These are phyloP conservation scores for Nymphalis polychloros DNA, from an alignment of 2,888 invertebrate genomes.

Conservation along the genomic window DNA sequence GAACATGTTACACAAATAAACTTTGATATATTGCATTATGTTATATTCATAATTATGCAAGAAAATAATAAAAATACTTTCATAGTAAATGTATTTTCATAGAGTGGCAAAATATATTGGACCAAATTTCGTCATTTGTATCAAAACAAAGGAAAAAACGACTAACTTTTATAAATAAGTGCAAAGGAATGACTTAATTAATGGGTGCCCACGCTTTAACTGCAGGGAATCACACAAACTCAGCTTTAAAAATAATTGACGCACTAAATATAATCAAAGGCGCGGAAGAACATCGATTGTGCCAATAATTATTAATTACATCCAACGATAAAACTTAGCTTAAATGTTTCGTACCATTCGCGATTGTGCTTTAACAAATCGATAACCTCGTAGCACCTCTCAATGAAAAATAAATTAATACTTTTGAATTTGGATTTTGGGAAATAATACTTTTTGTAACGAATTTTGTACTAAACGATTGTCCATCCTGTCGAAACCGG, in stretches of 20 bases:
- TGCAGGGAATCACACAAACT: slow-evolving; percentile 36
- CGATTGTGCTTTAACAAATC: slow-evolving; percentile 56
- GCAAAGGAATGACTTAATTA: slow-evolving; percentile 39
- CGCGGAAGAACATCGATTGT: slow-evolving; percentile 72
- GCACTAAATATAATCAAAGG: slow-evolving; percentile 56
- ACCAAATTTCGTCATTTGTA: slow-evolving; percentile 14
- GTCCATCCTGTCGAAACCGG: slow-evolving; percentile 62
- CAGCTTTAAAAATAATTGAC: slow-evolving; percentile 55
- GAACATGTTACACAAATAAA: slow-evolving; percentile 4
- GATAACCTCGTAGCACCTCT: slow-evolving; percentile 63
- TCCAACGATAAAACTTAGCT: slow-evolving; percentile 21
- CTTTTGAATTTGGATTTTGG: slow-evolving; percentile 76
- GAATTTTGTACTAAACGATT: slow-evolving; percentile 77
- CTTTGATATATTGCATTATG: slow-evolving; percentile 21
- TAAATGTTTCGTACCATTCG: slow-evolving; percentile 30
- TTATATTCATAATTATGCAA: slow-evolving; percentile 24
- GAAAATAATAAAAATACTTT: slow-evolving; percentile 20
- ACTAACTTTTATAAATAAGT: slow-evolving; percentile 29
- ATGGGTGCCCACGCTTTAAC: slow-evolving; percentile 30
- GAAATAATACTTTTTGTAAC: slow-evolving; percentile 77
- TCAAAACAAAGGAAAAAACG: slow-evolving; percentile 25
- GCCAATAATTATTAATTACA: slow-evolving; percentile 50
- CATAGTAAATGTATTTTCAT: neutral
- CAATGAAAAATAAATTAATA: slow-evolving; percentile 69
- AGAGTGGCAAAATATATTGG: slow-evolving; percentile 4